Conservation (phyloP, 2,797 vertebrate species). For the Pelodytes ibericus region DNA sequence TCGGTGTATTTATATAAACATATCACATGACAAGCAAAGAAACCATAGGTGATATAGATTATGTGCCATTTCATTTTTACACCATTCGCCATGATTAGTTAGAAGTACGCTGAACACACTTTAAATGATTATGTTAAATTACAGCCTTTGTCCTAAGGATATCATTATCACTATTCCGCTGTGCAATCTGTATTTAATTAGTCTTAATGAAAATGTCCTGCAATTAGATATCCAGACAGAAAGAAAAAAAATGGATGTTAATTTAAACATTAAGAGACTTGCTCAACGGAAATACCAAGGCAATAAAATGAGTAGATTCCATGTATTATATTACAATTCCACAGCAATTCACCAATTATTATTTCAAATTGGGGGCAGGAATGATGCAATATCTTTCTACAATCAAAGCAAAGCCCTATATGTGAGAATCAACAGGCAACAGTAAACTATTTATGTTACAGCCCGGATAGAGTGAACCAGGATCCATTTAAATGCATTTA, state of each 20-base stretch:
- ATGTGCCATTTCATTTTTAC: not conserved
- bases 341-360: not conserved
- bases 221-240: conserved; percentile 60
- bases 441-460: not conserved
- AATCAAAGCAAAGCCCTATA: not conserved
- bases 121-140: conserved; percentile 60
- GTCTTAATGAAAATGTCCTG: conserved; percentile 61
- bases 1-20: too few species aligned
- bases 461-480: too few species aligned
- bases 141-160: conserved; percentile 58
- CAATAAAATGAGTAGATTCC: conserved; percentile 6
- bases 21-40: too few species aligned
- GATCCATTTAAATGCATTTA: too few species aligned
- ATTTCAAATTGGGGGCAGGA: not conserved
- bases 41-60: too few species aligned
- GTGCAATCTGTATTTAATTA: conserved; percentile 61
- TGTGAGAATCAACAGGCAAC: not conserved
- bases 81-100: conserved; percentile 21
- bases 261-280: conserved; percentile 28
- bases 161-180: conserved; percentile 62
- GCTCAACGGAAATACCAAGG: conserved; percentile 7
- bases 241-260: conserved; percentile 55
- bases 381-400: not conserved
- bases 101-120: conserved; percentile 47
- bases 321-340: conserved; percentile 10